These are phyloP conservation scores for Camponotus pennsylvanicus DNA, from an alignment of 1,140 invertebrate species.

Conservation along the genomic window DNA sequence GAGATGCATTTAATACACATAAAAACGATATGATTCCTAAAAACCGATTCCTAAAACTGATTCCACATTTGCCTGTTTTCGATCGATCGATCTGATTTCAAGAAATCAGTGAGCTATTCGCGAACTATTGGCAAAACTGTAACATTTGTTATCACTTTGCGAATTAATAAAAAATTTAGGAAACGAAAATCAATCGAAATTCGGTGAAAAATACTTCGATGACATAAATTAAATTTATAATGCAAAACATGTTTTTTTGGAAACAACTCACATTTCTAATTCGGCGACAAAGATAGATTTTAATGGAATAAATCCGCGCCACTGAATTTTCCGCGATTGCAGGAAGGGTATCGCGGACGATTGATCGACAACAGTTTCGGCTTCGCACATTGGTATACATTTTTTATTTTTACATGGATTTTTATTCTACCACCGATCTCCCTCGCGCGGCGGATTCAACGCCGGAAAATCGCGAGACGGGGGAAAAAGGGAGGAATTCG, in stretches of 20 bases:
- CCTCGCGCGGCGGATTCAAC: neutral
- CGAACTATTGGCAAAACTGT: neutral
- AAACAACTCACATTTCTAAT: slow-evolving; percentile 28
- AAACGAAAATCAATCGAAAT: neutral
- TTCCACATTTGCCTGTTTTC: neutral
- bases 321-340: slow-evolving; percentile 23
- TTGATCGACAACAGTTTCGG: slow-evolving; percentile 52
- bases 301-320: slow-evolving; percentile 24
- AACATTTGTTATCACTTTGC: neutral
- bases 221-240: neutral
- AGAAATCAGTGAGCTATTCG: slow-evolving; percentile 7
- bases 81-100: slow-evolving; percentile 19
- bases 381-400: slow-evolving; percentile 46
- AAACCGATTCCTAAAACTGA: too few species aligned
- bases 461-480: slow-evolving; percentile 37
- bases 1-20: too few species aligned
- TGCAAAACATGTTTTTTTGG: neutral
- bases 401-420: slow-evolving; percentile 57
- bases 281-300: slow-evolving; percentile 19
- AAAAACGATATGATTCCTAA: neutral
- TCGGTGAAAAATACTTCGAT: neutral
- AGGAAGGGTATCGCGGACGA: slow-evolving; percentile 13
- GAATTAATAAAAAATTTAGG: neutral
- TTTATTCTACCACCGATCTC: slow-evolving; percentile 21
- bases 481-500: slow-evolving; percentile 18